Conservation (phyloP, 2,797 vertebrate species). For the Pipistrellus pipistrellus region DNA sequence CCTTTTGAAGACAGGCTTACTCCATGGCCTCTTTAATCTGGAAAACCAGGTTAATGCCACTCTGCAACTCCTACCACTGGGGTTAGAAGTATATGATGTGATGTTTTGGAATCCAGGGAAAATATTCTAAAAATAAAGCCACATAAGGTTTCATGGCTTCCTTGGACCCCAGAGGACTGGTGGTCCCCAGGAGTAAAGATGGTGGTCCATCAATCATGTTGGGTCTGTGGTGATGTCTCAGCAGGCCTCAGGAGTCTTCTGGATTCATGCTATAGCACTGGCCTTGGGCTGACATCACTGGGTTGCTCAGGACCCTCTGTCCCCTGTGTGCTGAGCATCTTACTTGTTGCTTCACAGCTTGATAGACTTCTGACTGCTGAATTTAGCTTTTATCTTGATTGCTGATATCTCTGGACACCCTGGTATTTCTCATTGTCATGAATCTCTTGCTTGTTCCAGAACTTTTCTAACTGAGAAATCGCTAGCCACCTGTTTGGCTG, state of each 20-base stretch:
- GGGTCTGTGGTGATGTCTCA: not conserved
- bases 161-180: not conserved
- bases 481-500: not conserved
- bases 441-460: not conserved
- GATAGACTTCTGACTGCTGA: not conserved
- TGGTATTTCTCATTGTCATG: not conserved
- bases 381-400: constrained; percentile 9
- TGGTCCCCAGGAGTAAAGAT: not conserved
- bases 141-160: not conserved
- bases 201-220: not conserved
- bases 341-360: not conserved
- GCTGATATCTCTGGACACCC: not conserved
- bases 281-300: not conserved
- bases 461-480: not conserved
- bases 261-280: not conserved
- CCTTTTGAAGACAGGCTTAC: constrained; percentile 12
- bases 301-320: not conserved
- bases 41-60: not conserved
- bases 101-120: not conserved
- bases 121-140: not conserved
- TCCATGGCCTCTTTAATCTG: not conserved
- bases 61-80: not conserved
- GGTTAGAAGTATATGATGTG: not conserved
- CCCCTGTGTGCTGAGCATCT: not conserved
- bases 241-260: not conserved